Percentiles rank a stretch among this genome's conserved stretches.
Evolutionary conservation across 2,797 vertebrate genomes (phyloP).

Genomic region (Pantherophis vulpinus): DNA sequence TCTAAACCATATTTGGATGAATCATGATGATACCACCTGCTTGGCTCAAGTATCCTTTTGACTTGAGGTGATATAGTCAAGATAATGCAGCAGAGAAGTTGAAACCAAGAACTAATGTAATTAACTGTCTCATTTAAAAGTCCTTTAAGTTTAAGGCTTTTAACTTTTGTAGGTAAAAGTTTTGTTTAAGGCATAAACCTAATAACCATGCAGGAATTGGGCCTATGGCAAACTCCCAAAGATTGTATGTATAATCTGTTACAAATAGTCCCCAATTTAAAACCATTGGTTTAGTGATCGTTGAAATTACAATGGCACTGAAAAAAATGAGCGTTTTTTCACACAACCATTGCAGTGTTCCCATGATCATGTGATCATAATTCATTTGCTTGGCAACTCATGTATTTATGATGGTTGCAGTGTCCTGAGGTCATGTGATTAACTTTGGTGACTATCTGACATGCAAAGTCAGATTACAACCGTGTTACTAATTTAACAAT

Average conservation of each 20-base stretch:
- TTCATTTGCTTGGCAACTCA: not conserved
- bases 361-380: not conserved
- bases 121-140: not conserved
- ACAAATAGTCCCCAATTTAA: not conserved
- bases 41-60: not conserved
- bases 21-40: not conserved
- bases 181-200: not conserved
- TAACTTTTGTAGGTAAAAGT: not conserved
- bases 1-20: not conserved
- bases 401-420: not conserved
- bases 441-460: not conserved
- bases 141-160: not conserved
- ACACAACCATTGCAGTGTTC: not conserved
- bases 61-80: not conserved
- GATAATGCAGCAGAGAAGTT: not conserved
- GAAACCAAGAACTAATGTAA: not conserved
- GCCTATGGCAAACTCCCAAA: not conserved
- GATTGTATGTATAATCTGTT: not conserved
- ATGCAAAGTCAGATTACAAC: not conserved
- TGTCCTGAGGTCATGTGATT: not conserved
- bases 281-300: not conserved
- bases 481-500: not conserved
- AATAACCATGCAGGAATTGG: not conserved
- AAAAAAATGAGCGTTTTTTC: not conserved
- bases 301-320: not conserved